Percentiles rank a stretch among this genome's conserved stretches.
Evolutionary conservation across 1,140 invertebrate species (phyloP).

Genomic region (Lepidurus arcticus): DNA sequence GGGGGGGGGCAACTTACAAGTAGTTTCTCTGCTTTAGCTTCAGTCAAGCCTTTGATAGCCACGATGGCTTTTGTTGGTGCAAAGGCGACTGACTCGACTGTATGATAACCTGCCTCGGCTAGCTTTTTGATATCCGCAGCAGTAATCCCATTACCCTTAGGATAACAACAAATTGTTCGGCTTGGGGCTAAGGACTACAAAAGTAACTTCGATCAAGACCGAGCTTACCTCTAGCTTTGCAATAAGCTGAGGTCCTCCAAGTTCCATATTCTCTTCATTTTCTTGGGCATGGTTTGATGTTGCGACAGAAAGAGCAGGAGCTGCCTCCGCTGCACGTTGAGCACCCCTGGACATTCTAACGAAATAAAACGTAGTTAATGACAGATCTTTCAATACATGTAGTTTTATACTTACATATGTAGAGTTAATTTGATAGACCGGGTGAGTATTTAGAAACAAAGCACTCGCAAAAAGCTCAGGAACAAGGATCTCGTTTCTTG

Average conservation of each 20-base stretch:
- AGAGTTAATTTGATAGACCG: not conserved
- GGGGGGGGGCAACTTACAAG: conserved; percentile 49
- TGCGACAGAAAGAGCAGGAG: conserved; percentile 17
- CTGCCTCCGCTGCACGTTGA: not conserved
- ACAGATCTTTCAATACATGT: not conserved
- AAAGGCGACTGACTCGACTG: conserved; percentile 92
- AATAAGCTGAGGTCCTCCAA: conserved; percentile 55
- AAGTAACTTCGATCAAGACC: conserved; percentile 11
- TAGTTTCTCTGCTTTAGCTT: conserved; percentile 96
- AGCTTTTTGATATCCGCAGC: conserved; percentile 88
- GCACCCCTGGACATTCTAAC: not conserved
- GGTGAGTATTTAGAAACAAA: not conserved
- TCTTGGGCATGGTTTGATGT: conserved; percentile 16
- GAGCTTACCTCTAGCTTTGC: conserved; percentile 54
- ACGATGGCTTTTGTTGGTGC: conserved; percentile 86
- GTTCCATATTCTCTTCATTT: conserved; percentile 52
- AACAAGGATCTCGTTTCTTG: not conserved
- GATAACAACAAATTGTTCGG: conserved; percentile 27
- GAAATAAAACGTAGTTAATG: not conserved
- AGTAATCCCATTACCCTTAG: conserved; percentile 64
- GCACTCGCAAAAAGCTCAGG: not conserved
- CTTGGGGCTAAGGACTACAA: not conserved
- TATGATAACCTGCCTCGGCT: conserved; percentile 85
- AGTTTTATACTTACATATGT: not conserved
- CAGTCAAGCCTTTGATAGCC: conserved; percentile 92